phyloP scores from a whole-genome alignment of 2,888 invertebrate genomes.

The Drosophila subquinaria region DNA sequence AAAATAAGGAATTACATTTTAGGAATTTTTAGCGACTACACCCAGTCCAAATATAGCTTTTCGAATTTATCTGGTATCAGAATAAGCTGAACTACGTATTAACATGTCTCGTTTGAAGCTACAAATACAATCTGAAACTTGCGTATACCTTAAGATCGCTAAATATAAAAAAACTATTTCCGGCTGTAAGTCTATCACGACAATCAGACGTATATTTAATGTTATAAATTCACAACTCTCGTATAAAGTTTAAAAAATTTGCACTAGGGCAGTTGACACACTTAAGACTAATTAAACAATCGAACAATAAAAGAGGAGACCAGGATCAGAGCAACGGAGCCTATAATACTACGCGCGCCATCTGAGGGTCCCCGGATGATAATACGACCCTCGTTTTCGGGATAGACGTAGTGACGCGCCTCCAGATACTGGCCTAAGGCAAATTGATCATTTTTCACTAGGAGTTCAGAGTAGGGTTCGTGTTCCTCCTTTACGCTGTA shows the following conservation, averaged over 20 bases:
- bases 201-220: constrained; percentile 13
- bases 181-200: constrained; percentile 19
- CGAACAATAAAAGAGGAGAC: constrained; percentile 42
- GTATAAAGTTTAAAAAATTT: constrained; percentile 11
- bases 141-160: constrained; percentile 14
- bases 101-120: constrained; percentile 4
- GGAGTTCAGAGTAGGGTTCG: constrained; percentile 49
- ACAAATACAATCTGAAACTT: constrained; percentile 24
- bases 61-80: constrained; percentile 5
- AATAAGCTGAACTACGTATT: not conserved
- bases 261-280: not conserved
- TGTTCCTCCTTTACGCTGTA: constrained; percentile 65
- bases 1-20: not conserved
- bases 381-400: constrained; percentile 89
- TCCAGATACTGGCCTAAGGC: constrained; percentile 87
- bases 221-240: constrained; percentile 23
- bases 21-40: not conserved
- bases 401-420: constrained; percentile 88
- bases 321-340: constrained; percentile 50
- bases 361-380: constrained; percentile 21
- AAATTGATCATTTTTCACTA: constrained; percentile 87
- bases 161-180: not conserved
- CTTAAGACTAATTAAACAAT: constrained; percentile 37
- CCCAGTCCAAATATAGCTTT: not conserved
- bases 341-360: constrained; percentile 43